These are phyloP conservation scores for Cotesia glomerata DNA, from an alignment of 1,140 invertebrate genomes.

Conservation along the genomic window DNA sequence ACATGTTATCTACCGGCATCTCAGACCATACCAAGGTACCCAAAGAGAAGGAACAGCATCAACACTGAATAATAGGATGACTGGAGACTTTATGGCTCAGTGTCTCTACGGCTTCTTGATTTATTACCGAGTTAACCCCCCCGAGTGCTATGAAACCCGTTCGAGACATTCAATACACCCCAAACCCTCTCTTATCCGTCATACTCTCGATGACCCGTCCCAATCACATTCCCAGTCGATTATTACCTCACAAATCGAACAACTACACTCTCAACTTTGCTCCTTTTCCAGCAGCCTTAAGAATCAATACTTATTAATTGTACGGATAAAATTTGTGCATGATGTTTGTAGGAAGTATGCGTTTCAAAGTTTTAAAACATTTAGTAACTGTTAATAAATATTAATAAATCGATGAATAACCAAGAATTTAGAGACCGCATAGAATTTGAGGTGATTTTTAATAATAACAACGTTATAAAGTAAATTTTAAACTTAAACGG, in stretches of 20 bases:
- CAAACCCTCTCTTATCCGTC: background rate
- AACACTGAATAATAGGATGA: conserved; percentile 52
- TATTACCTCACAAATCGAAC: conserved; percentile 48
- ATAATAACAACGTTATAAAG: too few relatives aligned
- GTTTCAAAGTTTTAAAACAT: background rate
- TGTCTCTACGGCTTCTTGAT: conserved; percentile 60
- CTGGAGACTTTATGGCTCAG: conserved; percentile 53
- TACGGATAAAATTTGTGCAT: too few relatives aligned
- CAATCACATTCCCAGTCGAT: conserved; percentile 18
- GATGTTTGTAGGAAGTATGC: conserved; percentile 9
- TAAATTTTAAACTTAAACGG: too few relatives aligned
- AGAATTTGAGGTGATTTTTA: too few relatives aligned
- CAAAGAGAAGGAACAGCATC: conserved; percentile 37
- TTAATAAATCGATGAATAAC: too few relatives aligned
- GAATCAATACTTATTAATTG: too few relatives aligned
- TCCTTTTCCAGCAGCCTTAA: too few relatives aligned
- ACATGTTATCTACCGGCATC: background rate
- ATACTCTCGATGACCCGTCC: background rate
- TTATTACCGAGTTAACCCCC: conserved; percentile 60
- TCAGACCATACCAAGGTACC: background rate
- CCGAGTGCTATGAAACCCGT: conserved; percentile 44
- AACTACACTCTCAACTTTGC: background rate
- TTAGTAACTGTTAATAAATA: too few relatives aligned
- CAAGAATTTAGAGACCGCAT: too few relatives aligned
- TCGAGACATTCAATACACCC: conserved; percentile 46